Evolutionary conservation across 2,113 vertebrate genomes (phyloP), one percentile per base, ranked within the genome.

Genomic region (Cercopithecus mona): DNA sequence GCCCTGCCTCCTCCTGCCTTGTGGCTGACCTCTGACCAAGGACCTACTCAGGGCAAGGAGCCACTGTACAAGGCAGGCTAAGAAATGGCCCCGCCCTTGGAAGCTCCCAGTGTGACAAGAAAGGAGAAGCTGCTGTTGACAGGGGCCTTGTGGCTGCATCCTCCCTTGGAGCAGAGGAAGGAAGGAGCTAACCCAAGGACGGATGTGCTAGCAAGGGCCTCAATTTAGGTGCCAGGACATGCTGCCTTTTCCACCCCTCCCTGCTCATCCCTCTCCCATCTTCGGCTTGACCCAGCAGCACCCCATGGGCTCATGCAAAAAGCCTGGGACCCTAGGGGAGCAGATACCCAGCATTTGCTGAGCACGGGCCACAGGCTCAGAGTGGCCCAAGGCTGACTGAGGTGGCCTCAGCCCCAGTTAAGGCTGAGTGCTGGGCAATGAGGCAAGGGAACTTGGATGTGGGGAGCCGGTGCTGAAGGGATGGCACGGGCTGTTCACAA

Each of bases 391-490:
- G 66, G 30, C 6, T 52, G 0, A 7, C 6, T 2, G 40, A 72
- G 27, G 18, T 27, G 16, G 43, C 43, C 38, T 12, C 27, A 1
- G 43, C 30, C 12, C 5, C n/a, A 18, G 13, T 16, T 11, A 70
- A 32, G 45, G 27, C n/a, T 5, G 18, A 81, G 25, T 20, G 50
- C 40, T 4, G 6, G 61, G 50, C 3, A 50, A 27, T 16, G 25
- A 1, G 68, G 40, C 57, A 35, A 59, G 48, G 80, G 50, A 52
- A 17, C 30, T 3, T 6, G 23, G 81, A 20, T 6, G 27, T 0
- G 61, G 22, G 61, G 45, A 25, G 30, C 35, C 48, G 0, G 1
- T 30, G 23, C 0, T 1, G 18, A 76, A 52, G 72, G 6, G 12
- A 30, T 20, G 73, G 16, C 5, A 27, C 57, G 20, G 55, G 17